A percentile compares a stretch with the other conserved stretches of the same genome.
These are phyloP conservation scores for Rotaria macrura DNA, from an alignment of 2,888 invertebrate genomes.

Conservation along the genomic window DNA sequence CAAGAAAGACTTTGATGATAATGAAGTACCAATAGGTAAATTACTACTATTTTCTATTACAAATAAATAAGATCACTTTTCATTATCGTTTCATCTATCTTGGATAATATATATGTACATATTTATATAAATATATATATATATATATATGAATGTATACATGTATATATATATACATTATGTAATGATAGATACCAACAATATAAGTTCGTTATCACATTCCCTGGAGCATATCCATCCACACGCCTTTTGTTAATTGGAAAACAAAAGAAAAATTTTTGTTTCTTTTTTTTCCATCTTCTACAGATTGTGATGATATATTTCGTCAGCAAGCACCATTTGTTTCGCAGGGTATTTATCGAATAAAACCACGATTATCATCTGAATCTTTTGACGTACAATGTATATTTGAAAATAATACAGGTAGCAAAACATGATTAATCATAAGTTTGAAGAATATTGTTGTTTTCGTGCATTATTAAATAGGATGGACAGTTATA, in stretches of 20 bases:
- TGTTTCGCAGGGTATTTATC: not conserved
- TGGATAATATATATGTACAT: not conserved
- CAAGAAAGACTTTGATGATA: not conserved
- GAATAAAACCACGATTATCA: not conserved
- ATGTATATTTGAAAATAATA: constrained; percentile 30
- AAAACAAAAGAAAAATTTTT: not conserved
- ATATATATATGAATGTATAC: too few relatives aligned
- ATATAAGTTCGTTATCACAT: constrained; percentile 3
- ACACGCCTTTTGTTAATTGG: not conserved
- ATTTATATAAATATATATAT: not conserved
- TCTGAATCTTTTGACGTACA: constrained; percentile 23
- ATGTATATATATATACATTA: not conserved
- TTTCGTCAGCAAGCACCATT: not conserved
- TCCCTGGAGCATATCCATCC: constrained; percentile 1
- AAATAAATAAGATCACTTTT: not conserved
- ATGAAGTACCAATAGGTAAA: constrained; percentile 15
- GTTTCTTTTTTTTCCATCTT: not conserved
- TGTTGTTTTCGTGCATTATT: not conserved
- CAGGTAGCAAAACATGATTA: not conserved
- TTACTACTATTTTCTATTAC: not conserved
- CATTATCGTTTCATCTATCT: not conserved
- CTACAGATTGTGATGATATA: constrained; percentile 16
- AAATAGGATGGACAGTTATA: constrained; percentile 62
- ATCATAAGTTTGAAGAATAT: not conserved
- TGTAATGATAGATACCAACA: not conserved